phyloP scores from a whole-genome alignment of 2,888 invertebrate species.

The Ashinkailepas kermadecensis region DNA sequence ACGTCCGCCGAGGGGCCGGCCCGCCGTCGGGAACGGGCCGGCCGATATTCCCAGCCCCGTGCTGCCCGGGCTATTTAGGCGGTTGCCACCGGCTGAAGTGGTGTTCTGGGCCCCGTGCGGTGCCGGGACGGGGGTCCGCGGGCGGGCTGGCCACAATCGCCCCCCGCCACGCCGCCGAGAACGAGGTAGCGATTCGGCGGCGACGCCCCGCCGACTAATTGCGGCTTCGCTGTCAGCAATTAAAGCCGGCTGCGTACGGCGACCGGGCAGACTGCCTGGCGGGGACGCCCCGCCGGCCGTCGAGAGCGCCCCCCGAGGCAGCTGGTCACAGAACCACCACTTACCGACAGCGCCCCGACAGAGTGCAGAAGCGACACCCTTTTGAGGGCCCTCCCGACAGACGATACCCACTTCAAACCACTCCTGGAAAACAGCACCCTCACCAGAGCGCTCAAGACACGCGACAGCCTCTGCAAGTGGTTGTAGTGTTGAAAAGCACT shows the following conservation, averaged over 20 bases:
- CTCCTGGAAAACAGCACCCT: neutral
- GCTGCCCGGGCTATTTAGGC: neutral
- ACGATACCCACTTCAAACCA: neutral
- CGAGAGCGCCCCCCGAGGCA: neutral
- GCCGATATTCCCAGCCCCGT: neutral
- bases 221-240: conserved; percentile 10
- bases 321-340: conserved; percentile 17
- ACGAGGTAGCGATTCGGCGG: no score
- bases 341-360: neutral
- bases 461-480: no score
- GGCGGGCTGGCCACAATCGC: no score
- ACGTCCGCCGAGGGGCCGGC: neutral
- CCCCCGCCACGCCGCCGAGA: neutral
- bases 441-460: neutral
- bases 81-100: neutral
- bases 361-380: neutral
- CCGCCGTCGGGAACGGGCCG: neutral
- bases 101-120: neutral
- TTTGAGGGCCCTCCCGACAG: neutral
- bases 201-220: conserved; percentile 9
- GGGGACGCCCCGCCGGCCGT: neutral
- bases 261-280: neutral
- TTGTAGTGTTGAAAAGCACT: no score
- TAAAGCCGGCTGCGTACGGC: neutral
- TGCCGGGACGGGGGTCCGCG: neutral